Conservation (phyloP, 1,140 invertebrate species). For the Cydia amplana region DNA sequence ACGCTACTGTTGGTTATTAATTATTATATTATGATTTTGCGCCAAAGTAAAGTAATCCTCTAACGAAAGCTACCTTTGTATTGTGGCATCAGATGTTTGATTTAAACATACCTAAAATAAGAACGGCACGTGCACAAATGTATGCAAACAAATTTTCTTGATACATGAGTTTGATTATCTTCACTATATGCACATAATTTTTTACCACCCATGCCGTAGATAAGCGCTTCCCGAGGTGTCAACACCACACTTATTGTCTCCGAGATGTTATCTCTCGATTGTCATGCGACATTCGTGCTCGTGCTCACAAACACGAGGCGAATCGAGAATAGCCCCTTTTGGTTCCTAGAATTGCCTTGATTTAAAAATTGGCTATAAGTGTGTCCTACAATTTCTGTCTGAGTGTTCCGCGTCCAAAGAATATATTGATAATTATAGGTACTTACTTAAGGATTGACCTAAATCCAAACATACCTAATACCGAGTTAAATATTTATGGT, state of each 20-base stretch:
- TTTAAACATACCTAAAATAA: background rate
- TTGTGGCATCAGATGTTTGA: too few species aligned
- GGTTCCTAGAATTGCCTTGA: constrained; percentile 55
- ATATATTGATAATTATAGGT: background rate
- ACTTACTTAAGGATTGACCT: too few species aligned
- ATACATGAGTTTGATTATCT: background rate
- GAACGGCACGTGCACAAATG: background rate
- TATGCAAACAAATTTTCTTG: background rate
- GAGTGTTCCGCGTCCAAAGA: background rate
- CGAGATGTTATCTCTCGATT: constrained; percentile 59
- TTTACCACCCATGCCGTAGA: constrained; percentile 33
- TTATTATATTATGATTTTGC: background rate
- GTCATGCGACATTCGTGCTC: constrained; percentile 45
- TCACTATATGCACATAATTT: constrained; percentile 16
- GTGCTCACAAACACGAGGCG: constrained; percentile 44
- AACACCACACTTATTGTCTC: constrained; percentile 52
- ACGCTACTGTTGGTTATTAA: background rate
- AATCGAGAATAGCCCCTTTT: constrained; percentile 51
- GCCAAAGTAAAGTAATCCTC: background rate
- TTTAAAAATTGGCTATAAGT: constrained; percentile 43
- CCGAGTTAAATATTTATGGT: too few species aligned
- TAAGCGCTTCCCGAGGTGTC: constrained; percentile 47
- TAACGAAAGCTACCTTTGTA: too few species aligned
- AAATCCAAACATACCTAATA: too few species aligned
- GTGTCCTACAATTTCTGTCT: background rate